Base-by-base conservation (phyloP, 1,140 invertebrate genomes). In the Ceratina japonica region DNA sequence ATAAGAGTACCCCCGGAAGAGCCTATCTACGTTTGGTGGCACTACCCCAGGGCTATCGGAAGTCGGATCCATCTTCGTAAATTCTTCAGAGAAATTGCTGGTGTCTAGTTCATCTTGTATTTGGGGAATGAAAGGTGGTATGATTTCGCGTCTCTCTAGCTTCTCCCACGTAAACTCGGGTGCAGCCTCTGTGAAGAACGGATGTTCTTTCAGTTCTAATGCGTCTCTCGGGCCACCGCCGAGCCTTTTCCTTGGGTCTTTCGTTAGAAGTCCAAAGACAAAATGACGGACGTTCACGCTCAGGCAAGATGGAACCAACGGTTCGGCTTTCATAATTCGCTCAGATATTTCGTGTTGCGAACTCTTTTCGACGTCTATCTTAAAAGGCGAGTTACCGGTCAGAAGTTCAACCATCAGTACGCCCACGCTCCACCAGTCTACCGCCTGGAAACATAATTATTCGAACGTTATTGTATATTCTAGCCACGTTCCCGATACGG, bases 351-450 rank as follows among this genome's bases (percentile, higher is more conserved):
- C 98, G 83, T 96, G 95, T 89, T 99, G 98, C 8, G 96, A 96
- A 91, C 98, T 99, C 87, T 95, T 95, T 88, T 98, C 97, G 37
- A 97, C 97, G 83, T 98, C 97, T 1, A 98, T 96, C 8, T 98
- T 98, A 91, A 99, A 99, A n/a, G 98, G 98, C 0, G 98, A 99
- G 3, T 97, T 97, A 27, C 98, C 98, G 1, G 98, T 99, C n/a
- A 99, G 91, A 12, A 99, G 94, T 93, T 99, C 98, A 93, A 98
- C 99, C 0, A 97, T 98, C 18, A 99, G 92, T 0, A 99, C 98
- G n/a, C 98, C 98, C 0, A 99, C 96, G 68, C 97, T 98, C 98
- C 98, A 99, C 98, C 98, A 99, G 93, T 99, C 98, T 3, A 98
- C 98, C 81, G 97, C 97, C 97, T 97, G 93, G 37, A n/a, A 64